These are phyloP conservation scores for Graptemys geographica DNA, from an alignment of 2,797 vertebrate genomes.

Conservation along the genomic window DNA sequence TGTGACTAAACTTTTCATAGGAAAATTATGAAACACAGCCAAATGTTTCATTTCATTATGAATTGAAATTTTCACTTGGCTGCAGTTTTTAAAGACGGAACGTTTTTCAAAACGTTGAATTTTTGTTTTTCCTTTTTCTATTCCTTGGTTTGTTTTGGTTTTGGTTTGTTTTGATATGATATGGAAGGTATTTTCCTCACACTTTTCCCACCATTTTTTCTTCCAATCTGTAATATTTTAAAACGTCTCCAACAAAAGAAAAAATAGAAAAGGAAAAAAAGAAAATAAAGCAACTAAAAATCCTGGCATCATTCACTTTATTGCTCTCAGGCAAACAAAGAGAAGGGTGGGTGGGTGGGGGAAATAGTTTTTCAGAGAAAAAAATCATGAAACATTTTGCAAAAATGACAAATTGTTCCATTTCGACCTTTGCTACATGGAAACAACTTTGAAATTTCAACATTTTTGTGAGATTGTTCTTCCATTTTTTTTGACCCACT, in stretches of 20 bases:
- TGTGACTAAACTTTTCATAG: not conserved
- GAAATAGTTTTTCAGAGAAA: not conserved
- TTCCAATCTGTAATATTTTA: not conserved
- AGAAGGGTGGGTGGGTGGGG: not conserved
- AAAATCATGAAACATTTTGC: not conserved
- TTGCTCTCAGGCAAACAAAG: rapidly evolving
- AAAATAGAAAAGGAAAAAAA: not conserved
- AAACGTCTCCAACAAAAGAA: not conserved
- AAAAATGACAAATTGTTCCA: not conserved
- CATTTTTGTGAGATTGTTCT: not conserved
- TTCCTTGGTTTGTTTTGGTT: not conserved
- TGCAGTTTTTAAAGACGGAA: not conserved
- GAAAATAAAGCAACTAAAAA: not conserved
- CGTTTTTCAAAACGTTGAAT: not conserved
- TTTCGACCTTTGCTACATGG: not conserved
- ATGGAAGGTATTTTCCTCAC: not conserved
- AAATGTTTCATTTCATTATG: not conserved
- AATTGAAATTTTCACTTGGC: not conserved
- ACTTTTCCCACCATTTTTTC: not conserved
- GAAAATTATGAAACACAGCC: not conserved
- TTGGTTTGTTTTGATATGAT: not conserved
- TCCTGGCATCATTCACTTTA: not conserved
- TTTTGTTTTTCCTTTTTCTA: not conserved
- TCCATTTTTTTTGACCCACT: not conserved
- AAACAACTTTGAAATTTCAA: not conserved